Evolutionary conservation across 2,888 invertebrate species (phyloP).

Genomic region (Drosophila conformis): DNA sequence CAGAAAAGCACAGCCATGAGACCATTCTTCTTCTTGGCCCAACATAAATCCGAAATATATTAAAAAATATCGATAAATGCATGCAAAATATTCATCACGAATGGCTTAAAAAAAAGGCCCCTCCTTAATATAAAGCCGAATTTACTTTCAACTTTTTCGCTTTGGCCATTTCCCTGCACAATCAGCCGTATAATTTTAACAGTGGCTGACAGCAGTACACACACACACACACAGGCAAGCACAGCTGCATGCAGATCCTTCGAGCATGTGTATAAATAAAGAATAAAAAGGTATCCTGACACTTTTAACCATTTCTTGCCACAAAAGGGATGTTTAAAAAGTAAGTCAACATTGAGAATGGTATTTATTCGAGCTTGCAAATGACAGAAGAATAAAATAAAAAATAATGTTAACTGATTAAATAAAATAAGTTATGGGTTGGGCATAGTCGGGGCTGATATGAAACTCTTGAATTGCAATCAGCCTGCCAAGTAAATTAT

Average conservation of each 20-base stretch:
- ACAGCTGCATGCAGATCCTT: constrained; percentile 39
- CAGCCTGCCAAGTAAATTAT: not conserved
- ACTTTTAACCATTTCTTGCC: constrained; percentile 12
- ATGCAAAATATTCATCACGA: constrained; percentile 57
- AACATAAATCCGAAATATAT: constrained; percentile 77
- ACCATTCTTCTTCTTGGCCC: constrained; percentile 20
- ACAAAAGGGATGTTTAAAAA: constrained; percentile 3
- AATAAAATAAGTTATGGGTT: not conserved
- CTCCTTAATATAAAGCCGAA: constrained; percentile 9
- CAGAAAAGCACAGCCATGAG: constrained; percentile 9
- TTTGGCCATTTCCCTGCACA: constrained; percentile 65
- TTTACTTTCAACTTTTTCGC: constrained; percentile 12
- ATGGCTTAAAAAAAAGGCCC: not conserved
- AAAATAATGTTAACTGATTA: not conserved
- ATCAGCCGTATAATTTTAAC: constrained; percentile 73
- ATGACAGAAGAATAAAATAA: not conserved
- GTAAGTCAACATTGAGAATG: constrained; percentile 4
- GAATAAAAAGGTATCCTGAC: constrained; percentile 18
- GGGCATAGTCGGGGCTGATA: not conserved
- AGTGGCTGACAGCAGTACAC: constrained; percentile 46
- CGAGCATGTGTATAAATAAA: constrained; percentile 39
- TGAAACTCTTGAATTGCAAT: not conserved
- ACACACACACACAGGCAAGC: constrained; percentile 19
- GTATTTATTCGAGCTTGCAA: not conserved
- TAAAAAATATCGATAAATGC: constrained; percentile 70